Evolutionary conservation across 2,888 invertebrate species (phyloP).

Genomic region (Drosophila tanythrix): DNA sequence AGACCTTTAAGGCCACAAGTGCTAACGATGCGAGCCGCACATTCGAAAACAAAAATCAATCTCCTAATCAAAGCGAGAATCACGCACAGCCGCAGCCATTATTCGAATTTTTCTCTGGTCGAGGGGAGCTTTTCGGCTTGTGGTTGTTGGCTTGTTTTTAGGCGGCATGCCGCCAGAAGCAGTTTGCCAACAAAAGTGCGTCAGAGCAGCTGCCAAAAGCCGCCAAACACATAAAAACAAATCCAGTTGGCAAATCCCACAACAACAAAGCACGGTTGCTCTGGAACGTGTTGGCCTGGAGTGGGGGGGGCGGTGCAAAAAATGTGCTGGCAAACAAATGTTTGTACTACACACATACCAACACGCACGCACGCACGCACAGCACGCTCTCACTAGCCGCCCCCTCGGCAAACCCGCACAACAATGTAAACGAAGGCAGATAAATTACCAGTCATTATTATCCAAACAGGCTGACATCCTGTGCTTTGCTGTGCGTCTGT

Average conservation of each 20-base stretch:
- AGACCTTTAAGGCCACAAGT: constrained; percentile 3
- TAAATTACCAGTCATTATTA: constrained; percentile 79
- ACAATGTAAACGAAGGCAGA: constrained; percentile 78
- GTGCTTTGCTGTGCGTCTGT: constrained; percentile 14
- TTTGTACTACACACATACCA: constrained; percentile 65
- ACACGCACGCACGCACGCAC: constrained; percentile 57
- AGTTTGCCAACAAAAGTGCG: constrained; percentile 46
- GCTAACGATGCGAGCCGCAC: neutral
- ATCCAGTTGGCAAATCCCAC: constrained; percentile 61
- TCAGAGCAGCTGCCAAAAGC: constrained; percentile 35
- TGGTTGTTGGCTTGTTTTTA: constrained; percentile 17
- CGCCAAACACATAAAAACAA: constrained; percentile 62
- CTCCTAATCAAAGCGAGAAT: constrained; percentile 73
- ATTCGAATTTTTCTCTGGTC: constrained; percentile 37
- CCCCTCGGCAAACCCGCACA: constrained; percentile 20
- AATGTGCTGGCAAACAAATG: constrained; percentile 69
- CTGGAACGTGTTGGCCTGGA: neutral
- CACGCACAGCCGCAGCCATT: constrained; percentile 75
- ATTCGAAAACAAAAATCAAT: constrained; percentile 59
- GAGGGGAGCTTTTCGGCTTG: constrained; percentile 11
- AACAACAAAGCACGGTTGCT: constrained; percentile 1
- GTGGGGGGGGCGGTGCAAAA: constrained; percentile 16
- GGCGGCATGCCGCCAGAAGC: constrained; percentile 44
- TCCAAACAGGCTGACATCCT: constrained; percentile 69
- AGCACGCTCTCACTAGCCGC: constrained; percentile 3